Base-by-base conservation (phyloP, 2,888 invertebrate species). In the Gryllus longicercus region DNA sequence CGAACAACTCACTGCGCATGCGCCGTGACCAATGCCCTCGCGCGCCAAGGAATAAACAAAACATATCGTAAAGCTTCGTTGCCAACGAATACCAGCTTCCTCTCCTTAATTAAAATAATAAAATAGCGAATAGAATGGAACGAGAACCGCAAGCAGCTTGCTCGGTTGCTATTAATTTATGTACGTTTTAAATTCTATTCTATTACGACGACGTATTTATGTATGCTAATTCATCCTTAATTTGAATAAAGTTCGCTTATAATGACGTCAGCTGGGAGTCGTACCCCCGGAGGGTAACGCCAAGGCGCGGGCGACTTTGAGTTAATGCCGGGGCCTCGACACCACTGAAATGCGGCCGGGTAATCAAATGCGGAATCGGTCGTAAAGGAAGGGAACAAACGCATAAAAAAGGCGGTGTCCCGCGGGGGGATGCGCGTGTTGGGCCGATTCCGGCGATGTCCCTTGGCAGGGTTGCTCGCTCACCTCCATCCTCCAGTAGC, bases 51-150 rank as follows among this genome's bases (percentile, higher is more conserved):
- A 63, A 63, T 63, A 63, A 63, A 63, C 63, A 63, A 63, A 63
- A 14, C 63, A 63, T 63, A 63, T 63, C 63, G n/a, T 63, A 63
- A 63, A 63, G n/a, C 63, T 63, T 14, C 63, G 8, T n/a, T 14
- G 63, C 63, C n/a, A 63, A 63, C 63, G 63, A 14, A n/a, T 63
- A 14, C n/a, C 63, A n/a, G 63, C 16, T 63, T 63, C 63, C 63
- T n/a, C n/a, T 63, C 63, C 63, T n/a, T 63, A 63, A 63, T 63
- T 63, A 63, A 63, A 63, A 63, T 63, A 63, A 63, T 63, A 63
- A 63, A 63, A 63, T 18, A 63, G n/a, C 11, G 63, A 63, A 63
- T n/a, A 63, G n/a, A 63, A 63, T 38, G 38, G 38, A 38, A 38
- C 38, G 38, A 8, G 38, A 38, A 38, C 38, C 38, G 38, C 38